A percentile compares a stretch with the other conserved stretches of the same genome.
Evolutionary conservation across 2,113 vertebrate species (phyloP).

Genomic region (Promerops cafer): DNA sequence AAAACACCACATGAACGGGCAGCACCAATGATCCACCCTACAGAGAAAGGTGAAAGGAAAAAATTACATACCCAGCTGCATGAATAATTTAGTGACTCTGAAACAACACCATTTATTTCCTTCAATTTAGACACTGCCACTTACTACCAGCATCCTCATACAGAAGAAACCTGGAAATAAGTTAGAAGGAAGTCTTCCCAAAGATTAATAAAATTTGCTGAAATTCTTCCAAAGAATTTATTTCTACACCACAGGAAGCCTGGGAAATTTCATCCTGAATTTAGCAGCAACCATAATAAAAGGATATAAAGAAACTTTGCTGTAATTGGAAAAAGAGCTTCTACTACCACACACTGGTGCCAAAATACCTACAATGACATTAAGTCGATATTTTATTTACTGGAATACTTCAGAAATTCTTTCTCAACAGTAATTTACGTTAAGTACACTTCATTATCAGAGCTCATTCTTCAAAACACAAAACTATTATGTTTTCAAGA

Average conservation of each 20-base stretch:
- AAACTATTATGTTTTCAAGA: neutral
- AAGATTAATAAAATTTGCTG: neutral
- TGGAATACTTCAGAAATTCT: neutral
- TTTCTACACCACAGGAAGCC: neutral
- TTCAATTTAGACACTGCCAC: neutral
- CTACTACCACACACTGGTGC: neutral
- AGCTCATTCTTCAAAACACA: neutral
- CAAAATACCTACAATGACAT: slow-evolving; percentile 6
- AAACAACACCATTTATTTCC: neutral
- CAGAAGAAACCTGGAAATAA: neutral
- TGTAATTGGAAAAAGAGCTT: neutral
- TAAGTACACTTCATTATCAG: neutral
- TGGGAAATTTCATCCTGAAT: slow-evolving; percentile 16
- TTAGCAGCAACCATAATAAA: neutral
- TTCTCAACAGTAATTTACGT: slow-evolving; percentile 26
- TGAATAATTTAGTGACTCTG: neutral
- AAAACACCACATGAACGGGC: neutral
- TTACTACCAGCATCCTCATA: neutral
- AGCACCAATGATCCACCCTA: neutral
- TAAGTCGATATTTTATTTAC: slow-evolving; percentile 10
- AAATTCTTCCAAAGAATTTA: neutral
- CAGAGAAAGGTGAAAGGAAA: neutral
- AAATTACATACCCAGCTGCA: neutral
- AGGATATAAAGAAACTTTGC: neutral
- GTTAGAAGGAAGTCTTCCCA: neutral